Evolutionary conservation across 2,797 vertebrate species (phyloP), one percentile per base, ranked within the genome.

Genomic region (Emydoidea blandingii): DNA sequence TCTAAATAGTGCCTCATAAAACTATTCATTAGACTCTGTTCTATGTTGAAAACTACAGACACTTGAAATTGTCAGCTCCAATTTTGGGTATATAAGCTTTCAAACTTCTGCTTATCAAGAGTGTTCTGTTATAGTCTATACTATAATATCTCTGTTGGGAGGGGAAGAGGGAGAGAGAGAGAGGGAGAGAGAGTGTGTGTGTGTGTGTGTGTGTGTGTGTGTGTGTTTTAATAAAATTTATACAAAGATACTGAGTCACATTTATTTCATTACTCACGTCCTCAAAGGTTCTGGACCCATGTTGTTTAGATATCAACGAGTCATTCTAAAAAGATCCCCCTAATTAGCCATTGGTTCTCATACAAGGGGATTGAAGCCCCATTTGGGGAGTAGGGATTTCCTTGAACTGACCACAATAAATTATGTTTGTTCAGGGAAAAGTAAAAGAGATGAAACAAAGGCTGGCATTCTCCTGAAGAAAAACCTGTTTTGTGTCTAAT

Each of bases 351-450:
- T 95, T 96, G 90, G 85, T 87, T 96, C 6, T 87, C 68, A 85
- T 89, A 41, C 59, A 92, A 86, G 34, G 86, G 80, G 94, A 79
- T 49, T 81, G 25, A 49, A 49, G 27, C 74, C 15, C 14, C 10
- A 72, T 29, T 31, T 78, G 37, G 89, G 94, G 92, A 88, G 68
- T 79, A 79, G 56, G 96, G 88, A 93, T 97, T 94, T 94, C 59
- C 88, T 94, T 96, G 91, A 97, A 97, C 85, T 78, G 4, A 76
- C 81, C 87, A 92, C 87, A 94, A 86, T 95, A 97, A 96, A 96
- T 95, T 95, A 85, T 84, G 68, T 97, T 97, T 97, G 95, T 94
- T 97, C 93, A 96, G 95, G 92, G 81, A 94, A 97, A 97, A 97
- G 91, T 89, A 95, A 83, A 82, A 95, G 79, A 96, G 59, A 86